Percentiles rank a stretch among this genome's conserved stretches.
Evolutionary conservation across 2,113 vertebrate genomes (phyloP).

Genomic region (Sus scrofa): DNA sequence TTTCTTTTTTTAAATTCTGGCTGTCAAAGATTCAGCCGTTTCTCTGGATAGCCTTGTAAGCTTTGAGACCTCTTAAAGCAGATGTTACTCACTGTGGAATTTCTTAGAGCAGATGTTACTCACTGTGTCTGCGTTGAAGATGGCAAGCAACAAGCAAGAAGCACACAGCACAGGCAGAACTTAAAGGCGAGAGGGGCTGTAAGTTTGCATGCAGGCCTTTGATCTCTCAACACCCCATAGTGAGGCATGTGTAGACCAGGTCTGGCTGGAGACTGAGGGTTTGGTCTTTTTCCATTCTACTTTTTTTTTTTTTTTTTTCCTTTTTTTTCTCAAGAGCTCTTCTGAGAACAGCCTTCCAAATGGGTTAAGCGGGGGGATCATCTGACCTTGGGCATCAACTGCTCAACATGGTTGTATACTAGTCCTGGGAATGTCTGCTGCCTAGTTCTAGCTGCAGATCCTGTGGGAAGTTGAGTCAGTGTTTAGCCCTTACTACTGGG

Average conservation of each 20-base stretch:
- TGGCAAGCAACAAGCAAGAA: background rate
- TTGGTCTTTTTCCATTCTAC: background rate
- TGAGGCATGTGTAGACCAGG: background rate
- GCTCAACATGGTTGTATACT: background rate
- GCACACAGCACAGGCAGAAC: background rate
- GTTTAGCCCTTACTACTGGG: background rate
- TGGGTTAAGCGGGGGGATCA: background rate
- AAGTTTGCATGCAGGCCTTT: background rate
- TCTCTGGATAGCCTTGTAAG: background rate
- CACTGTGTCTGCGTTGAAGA: background rate
- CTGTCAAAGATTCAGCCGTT: background rate
- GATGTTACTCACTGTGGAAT: background rate
- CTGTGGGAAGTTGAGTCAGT: background rate
- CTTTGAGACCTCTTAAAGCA: conserved; percentile 15
- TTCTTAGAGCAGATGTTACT: background rate
- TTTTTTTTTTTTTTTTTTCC: background rate
- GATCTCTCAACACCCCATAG: background rate
- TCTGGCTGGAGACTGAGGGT: background rate
- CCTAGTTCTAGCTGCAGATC: background rate
- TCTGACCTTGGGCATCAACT: background rate
- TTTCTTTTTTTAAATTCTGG: background rate
- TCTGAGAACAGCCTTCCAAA: background rate
- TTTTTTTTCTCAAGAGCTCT: background rate
- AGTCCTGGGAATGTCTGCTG: background rate
- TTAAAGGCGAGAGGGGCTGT: background rate